Conservation (phyloP, 1,140 invertebrate species). For the Acarapis woodi region DNA sequence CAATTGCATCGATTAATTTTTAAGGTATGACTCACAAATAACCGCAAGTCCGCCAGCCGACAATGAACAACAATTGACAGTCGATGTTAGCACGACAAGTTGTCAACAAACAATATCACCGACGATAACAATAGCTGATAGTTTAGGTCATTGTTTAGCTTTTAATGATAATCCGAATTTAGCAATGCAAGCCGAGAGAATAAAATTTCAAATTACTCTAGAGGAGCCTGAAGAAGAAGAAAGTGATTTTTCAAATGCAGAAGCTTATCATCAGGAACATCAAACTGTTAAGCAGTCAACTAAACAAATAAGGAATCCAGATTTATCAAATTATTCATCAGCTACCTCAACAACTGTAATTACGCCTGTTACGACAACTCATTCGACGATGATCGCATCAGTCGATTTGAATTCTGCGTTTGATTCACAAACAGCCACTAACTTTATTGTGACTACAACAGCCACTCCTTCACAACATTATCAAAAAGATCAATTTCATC, state of each 20-base stretch:
- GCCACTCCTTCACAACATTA: too few species aligned
- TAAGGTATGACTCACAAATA: conserved; percentile 66
- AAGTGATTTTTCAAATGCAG: neutral
- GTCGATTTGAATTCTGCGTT: too few species aligned
- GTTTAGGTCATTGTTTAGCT: neutral
- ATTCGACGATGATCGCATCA: too few species aligned
- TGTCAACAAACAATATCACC: too few species aligned
- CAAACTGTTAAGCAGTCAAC: too few species aligned
- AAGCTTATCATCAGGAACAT: neutral
- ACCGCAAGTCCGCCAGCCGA: conserved; percentile 22
- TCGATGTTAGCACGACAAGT: neutral
- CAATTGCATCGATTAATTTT: conserved; percentile 91
- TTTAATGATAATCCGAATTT: conserved; percentile 11
- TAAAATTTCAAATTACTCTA: conserved; percentile 37
- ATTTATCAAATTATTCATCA: too few species aligned
- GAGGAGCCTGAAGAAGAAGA: conserved; percentile 33
- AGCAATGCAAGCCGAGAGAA: conserved; percentile 20
- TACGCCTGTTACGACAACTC: too few species aligned
- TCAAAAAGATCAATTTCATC: too few species aligned
- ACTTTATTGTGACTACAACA: too few species aligned
- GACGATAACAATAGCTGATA: neutral
- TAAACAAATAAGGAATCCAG: too few species aligned
- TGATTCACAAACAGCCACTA: too few species aligned
- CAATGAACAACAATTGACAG: neutral
- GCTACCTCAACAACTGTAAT: too few species aligned